Evolutionary conservation across 2,888 invertebrate species (phyloP).

Genomic region (Eurytoma californica): DNA sequence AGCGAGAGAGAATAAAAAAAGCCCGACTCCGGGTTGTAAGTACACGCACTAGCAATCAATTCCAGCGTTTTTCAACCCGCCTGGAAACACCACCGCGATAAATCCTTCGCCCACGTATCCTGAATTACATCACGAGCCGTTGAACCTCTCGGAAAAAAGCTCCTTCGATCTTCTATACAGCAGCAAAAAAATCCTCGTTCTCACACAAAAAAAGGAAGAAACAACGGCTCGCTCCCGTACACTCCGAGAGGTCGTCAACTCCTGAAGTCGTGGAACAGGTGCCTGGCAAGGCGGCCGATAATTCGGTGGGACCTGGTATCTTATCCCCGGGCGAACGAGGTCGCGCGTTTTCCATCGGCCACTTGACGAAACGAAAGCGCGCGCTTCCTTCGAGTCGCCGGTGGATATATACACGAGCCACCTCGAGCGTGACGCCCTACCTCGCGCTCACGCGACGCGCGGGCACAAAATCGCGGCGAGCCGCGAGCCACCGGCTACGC

Average conservation of each 20-base stretch:
- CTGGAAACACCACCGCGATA: no score
- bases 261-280: background rate
- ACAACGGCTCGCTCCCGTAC: background rate
- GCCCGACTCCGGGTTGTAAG: no score
- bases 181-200: background rate
- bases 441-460: slow-evolving; percentile 56
- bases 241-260: background rate
- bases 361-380: slow-evolving; percentile 27
- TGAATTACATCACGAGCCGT: no score
- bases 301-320: slow-evolving; percentile 5
- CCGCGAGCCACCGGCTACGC: slow-evolving; percentile 8
- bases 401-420: slow-evolving; percentile 63
- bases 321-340: slow-evolving; percentile 32
- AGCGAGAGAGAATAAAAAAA: no score
- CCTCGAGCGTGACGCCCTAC: slow-evolving; percentile 74
- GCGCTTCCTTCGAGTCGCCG: slow-evolving; percentile 56
- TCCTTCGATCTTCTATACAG: background rate
- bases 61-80: no score
- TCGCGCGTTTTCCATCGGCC: slow-evolving; percentile 24
- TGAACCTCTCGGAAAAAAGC: background rate
- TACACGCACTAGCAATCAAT: no score
- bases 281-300: background rate
- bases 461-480: background rate
- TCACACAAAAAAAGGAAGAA: background rate
- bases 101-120: no score